These are phyloP conservation scores for Drosophila ohnishii DNA, from an alignment of 1,140 invertebrate species.

Conservation along the genomic window DNA sequence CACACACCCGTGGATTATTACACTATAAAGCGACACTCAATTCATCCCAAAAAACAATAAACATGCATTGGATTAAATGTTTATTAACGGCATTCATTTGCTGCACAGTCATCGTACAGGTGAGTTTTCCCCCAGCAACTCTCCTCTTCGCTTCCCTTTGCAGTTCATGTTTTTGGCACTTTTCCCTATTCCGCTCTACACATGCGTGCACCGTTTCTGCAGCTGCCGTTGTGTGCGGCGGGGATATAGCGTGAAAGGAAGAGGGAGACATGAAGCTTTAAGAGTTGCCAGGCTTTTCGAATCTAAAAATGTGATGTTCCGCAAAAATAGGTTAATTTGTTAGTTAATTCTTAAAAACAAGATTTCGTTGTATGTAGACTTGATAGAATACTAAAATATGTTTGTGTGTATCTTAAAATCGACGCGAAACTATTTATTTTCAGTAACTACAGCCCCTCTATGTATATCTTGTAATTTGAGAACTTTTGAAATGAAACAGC, in stretches of 20 bases:
- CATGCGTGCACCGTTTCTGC: slow-evolving; percentile 50
- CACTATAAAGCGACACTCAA: slow-evolving; percentile 63
- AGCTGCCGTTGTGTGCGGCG: slow-evolving; percentile 24
- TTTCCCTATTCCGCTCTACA: slow-evolving; percentile 26
- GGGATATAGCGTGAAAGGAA: neutral
- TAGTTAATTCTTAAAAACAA: neutral
- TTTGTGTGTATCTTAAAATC: slow-evolving; percentile 2
- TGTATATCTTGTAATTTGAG: slow-evolving; percentile 52
- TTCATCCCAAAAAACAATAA: slow-evolving; percentile 65
- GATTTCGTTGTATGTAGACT: neutral
- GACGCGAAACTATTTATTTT: neutral
- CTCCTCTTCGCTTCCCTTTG: neutral
- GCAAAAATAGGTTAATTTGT: neutral
- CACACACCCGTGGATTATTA: slow-evolving; percentile 68
- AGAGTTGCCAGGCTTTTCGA: slow-evolving; percentile 51
- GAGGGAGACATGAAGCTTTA: slow-evolving; percentile 15
- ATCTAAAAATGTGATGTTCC: neutral
- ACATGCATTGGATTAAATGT: slow-evolving; percentile 83
- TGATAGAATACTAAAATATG: no score
- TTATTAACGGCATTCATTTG: slow-evolving; percentile 79
- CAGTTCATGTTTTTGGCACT: slow-evolving; percentile 37
- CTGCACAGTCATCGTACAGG: slow-evolving; percentile 77
- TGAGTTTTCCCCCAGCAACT: slow-evolving; percentile 47
- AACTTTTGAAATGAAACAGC: slow-evolving; percentile 50
- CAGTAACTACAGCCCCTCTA: slow-evolving; percentile 1